Evolutionary conservation across 2,888 invertebrate species (phyloP).

Genomic region (Callyntrura sp.): DNA sequence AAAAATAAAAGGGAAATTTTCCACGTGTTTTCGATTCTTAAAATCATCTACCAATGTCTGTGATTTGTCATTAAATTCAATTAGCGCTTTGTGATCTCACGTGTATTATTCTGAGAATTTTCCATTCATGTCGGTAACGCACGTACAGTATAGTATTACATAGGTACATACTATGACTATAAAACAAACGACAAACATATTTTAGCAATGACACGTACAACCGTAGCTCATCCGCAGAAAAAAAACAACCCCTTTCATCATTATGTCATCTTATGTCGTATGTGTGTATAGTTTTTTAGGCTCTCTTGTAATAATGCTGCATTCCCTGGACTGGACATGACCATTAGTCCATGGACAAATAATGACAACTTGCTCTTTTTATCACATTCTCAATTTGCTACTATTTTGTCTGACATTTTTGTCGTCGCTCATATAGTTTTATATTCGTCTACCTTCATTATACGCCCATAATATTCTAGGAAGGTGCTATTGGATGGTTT

Average conservation of each 20-base stretch:
- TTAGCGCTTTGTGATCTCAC: slow-evolving; percentile 2
- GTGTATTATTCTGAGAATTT: background rate
- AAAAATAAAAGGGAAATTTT: too few relatives aligned
- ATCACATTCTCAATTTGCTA: background rate
- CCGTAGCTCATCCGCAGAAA: background rate
- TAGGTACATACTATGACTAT: too few relatives aligned
- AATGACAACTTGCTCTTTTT: background rate
- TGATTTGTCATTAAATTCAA: background rate
- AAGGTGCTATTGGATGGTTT: background rate
- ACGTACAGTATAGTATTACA: background rate
- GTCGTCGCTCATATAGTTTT: background rate
- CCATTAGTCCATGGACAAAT: background rate
- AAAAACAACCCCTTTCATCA: too few relatives aligned
- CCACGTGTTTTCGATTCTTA: background rate
- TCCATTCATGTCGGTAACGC: background rate
- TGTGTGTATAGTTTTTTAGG: background rate
- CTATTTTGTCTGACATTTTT: background rate
- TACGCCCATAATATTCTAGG: background rate
- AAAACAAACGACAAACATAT: background rate
- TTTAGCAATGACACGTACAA: background rate
- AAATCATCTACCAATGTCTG: background rate
- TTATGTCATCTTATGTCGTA: too few relatives aligned
- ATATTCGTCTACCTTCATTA: background rate
- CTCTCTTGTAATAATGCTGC: too few relatives aligned
- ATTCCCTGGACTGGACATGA: background rate